phyloP scores from a whole-genome alignment of 2,797 vertebrate genomes.

The Chelmon rostratus region DNA sequence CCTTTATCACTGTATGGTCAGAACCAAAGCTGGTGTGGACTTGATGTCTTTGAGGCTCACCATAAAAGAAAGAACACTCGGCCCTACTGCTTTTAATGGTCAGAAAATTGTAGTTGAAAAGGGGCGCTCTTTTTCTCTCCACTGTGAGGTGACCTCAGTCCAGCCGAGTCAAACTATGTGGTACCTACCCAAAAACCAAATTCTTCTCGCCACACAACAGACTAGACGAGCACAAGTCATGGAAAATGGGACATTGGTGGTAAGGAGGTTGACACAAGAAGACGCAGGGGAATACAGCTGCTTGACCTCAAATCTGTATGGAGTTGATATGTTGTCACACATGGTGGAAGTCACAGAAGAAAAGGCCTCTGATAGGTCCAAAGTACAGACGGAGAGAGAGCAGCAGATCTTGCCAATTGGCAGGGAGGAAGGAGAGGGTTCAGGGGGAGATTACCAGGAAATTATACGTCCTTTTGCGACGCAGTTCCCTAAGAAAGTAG shows the following conservation, averaged over 20 bases:
- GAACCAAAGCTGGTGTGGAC: conserved; percentile 80
- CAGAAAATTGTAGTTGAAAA: conserved; percentile 77
- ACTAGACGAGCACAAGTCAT: conserved; percentile 77
- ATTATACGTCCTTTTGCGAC: conserved; percentile 73
- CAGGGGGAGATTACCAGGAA: conserved; percentile 83
- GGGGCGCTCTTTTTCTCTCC: conserved; percentile 77
- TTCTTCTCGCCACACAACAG: conserved; percentile 77
- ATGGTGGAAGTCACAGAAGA: conserved; percentile 75
- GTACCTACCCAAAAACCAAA: conserved; percentile 83
- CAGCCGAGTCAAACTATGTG: conserved; percentile 82
- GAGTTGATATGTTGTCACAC: conserved; percentile 86
- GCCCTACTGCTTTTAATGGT: conserved; percentile 85
- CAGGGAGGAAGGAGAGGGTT: conserved; percentile 76
- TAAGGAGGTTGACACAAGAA: conserved; percentile 74
- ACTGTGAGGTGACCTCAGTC: conserved; percentile 82
- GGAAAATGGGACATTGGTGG: conserved; percentile 84
- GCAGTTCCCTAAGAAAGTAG: conserved; percentile 70
- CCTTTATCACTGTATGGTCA: conserved; percentile 86
- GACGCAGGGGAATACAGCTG: conserved; percentile 88
- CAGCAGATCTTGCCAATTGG: conserved; percentile 44
- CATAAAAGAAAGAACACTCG: conserved; percentile 80
- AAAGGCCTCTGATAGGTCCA: conserved; percentile 59
- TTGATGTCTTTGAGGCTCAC: conserved; percentile 82
- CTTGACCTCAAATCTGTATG: conserved; percentile 85
- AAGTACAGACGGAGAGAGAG: conserved; percentile 35